phyloP scores from a whole-genome alignment of 23 tunicate species.

The Ciona savignyi region DNA sequence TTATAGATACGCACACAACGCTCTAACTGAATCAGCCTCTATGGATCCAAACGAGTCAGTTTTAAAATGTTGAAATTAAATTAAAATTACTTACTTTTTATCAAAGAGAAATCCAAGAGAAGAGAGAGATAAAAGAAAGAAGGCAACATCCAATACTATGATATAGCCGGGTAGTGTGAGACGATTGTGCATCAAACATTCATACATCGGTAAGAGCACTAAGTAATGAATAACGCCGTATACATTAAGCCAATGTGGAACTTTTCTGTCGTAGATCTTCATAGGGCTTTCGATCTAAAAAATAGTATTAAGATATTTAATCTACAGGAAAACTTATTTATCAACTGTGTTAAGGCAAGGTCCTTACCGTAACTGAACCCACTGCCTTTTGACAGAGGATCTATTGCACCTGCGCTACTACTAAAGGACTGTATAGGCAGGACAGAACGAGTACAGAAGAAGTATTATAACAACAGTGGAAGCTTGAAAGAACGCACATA shows the following conservation, averaged over 20 bases:
- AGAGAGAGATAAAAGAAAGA: slow-evolving; percentile 23
- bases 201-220: slow-evolving; percentile 28
- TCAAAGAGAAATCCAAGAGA: slow-evolving; percentile 66
- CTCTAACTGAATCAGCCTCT: no score
- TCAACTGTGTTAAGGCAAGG: no score
- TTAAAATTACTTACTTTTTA: slow-evolving; percentile 45
- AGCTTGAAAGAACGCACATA: no score
- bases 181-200: slow-evolving; percentile 21
- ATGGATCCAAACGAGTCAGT: neutral
- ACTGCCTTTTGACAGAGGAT: no score
- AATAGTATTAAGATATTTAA: no score
- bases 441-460: no score
- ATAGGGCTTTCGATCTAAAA: slow-evolving; percentile 60
- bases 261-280: slow-evolving; percentile 22
- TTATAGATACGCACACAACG: no score
- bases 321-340: no score
- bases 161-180: slow-evolving; percentile 10
- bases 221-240: slow-evolving; percentile 56
- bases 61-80: no score
- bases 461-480: neutral
- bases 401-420: no score
- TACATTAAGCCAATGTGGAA: slow-evolving; percentile 24
- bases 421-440: no score
- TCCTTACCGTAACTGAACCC: no score
- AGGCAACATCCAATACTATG: slow-evolving; percentile 26